A percentile compares a stretch with the other conserved stretches of the same genome.
Conservation (phyloP, 2,797 vertebrate species). For the Octomys mimax region DNA sequence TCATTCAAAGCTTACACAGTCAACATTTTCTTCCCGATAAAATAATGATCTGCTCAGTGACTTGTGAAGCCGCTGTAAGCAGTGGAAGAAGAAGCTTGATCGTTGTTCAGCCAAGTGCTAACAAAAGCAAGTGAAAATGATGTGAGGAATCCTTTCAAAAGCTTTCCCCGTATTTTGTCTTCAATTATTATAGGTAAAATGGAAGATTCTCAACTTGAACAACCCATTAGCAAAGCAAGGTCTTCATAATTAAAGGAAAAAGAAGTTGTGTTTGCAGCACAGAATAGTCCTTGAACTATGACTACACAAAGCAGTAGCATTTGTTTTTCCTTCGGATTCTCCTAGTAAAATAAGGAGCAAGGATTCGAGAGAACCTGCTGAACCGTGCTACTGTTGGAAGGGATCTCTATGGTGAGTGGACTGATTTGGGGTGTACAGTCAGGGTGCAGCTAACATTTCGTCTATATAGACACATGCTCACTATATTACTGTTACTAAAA, state of each 20-base stretch:
- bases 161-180: slow-evolving; percentile 1
- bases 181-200: slow-evolving; percentile 52
- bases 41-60: slow-evolving; percentile 24
- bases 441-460: background rate
- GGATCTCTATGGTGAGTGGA: background rate
- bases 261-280: background rate
- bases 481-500: background rate
- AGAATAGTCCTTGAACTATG: background rate
- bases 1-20: slow-evolving; percentile 14
- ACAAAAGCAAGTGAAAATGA: background rate
- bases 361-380: background rate
- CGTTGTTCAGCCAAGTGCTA: background rate
- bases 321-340: slow-evolving; percentile 1
- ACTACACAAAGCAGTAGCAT: background rate
- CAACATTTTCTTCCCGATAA: background rate
- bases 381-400: background rate
- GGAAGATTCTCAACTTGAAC: slow-evolving; percentile 1
- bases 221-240: background rate
- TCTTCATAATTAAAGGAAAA: slow-evolving; percentile 14
- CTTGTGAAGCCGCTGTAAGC: background rate
- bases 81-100: background rate
- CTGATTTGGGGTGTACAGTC: background rate
- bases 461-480: background rate
- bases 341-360: slow-evolving; percentile 14
- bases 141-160: background rate